phyloP scores from a whole-genome alignment of 2,113 vertebrate species.

The Phoenicopterus ruber region DNA sequence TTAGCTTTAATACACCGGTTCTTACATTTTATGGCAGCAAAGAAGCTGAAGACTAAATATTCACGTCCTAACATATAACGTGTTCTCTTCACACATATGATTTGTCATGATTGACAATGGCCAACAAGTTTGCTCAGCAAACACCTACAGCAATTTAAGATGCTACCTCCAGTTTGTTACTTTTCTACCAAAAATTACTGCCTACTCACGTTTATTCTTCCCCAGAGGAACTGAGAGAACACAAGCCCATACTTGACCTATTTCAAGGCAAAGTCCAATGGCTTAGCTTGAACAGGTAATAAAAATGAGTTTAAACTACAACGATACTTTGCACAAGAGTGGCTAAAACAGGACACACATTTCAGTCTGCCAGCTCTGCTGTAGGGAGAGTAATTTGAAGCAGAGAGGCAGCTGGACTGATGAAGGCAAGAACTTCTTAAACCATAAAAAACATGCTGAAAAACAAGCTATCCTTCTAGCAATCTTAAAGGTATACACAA shows the following conservation, averaged over 20 bases:
- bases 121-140: background rate
- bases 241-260: background rate
- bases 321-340: background rate
- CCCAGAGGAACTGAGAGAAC: background rate
- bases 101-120: background rate
- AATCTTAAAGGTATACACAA: background rate
- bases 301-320: background rate
- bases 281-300: background rate
- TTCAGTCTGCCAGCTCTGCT: background rate
- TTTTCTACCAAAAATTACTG: background rate
- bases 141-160: background rate
- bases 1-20: background rate
- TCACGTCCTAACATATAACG: background rate
- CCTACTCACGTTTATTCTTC: background rate
- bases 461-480: background rate
- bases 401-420: background rate
- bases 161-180: background rate
- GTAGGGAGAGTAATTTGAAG: background rate
- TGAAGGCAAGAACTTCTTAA: background rate
- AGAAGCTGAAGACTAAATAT: background rate
- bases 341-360: background rate
- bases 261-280: background rate
- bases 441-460: background rate
- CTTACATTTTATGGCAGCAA: background rate
- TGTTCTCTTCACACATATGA: background rate